phyloP scores from a whole-genome alignment of 2,888 invertebrate species.

The Helleia helle region DNA sequence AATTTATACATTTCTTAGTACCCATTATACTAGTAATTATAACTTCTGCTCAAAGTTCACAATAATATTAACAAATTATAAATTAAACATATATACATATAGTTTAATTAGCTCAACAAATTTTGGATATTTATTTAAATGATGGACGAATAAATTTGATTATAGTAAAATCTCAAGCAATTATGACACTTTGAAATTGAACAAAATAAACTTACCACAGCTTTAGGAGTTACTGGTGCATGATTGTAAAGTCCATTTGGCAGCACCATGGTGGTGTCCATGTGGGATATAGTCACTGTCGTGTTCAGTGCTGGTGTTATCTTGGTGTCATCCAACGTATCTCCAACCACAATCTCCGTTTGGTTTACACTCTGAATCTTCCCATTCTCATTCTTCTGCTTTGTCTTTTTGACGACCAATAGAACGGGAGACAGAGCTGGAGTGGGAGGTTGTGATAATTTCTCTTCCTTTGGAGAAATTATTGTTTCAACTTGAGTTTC shows the following conservation, averaged over 20 bases:
- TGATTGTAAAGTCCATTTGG: slow-evolving; percentile 42
- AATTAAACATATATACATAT: too few species aligned
- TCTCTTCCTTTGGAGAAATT: slow-evolving; percentile 35
- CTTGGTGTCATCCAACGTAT: slow-evolving; percentile 32
- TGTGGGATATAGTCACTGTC: slow-evolving; percentile 25
- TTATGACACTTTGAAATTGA: background rate
- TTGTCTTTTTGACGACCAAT: background rate
- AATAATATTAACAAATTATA: too few species aligned
- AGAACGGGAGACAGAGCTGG: background rate
- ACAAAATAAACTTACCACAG: slow-evolving; percentile 32
- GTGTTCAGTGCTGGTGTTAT: too few species aligned
- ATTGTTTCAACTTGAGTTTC: too few species aligned
- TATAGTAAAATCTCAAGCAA: background rate
- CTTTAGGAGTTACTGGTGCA: slow-evolving; percentile 34
- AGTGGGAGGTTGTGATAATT: background rate
- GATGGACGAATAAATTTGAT: too few species aligned
- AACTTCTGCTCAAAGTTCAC: too few species aligned
- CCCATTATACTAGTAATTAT: too few species aligned
- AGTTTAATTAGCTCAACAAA: too few species aligned
- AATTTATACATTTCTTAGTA: too few species aligned
- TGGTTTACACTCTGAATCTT: slow-evolving; percentile 17
- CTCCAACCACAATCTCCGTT: slow-evolving; percentile 13
- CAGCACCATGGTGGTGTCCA: slow-evolving; percentile 47
- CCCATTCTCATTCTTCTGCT: background rate
- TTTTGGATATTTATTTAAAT: too few species aligned